Base-by-base conservation (phyloP, 2,797 vertebrate genomes). In the Pseudocheirus occidentalis region DNA sequence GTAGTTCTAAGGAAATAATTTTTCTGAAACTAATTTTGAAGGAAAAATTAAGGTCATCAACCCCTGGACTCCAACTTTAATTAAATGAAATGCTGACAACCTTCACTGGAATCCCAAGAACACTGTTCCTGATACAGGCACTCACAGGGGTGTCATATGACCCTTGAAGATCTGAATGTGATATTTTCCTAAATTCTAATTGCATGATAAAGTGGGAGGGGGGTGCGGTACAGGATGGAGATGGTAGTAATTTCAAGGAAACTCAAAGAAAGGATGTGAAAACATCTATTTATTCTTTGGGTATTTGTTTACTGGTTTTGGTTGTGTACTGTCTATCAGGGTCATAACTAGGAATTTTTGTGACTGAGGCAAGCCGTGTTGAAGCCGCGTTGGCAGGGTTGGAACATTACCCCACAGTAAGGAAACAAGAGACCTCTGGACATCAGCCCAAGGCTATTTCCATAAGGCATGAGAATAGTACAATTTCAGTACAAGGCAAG, bases 1-100 rank as follows among this genome's bases (percentile, higher is more conserved):
- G 59, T 97, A 98, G 98, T 98, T 98, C 97, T 98, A 99, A 99
- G 98, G 95, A 99, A 98, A 98, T 95, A 96, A 97, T 97, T 98
- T 98, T 98, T 97, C 97, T 94, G 92, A 98, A 95, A 97, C 98
- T 98, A 98, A 98, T 98, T 98, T 98, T 98, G 97, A 98, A 97
- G 97, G 96, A 94, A 98, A 97, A 98, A 98, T 97, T 98, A 98
- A 98, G 97, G 95, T 98, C 98, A 98, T 98, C 98, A 98, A 98
- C 97, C 98, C 95, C 18, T 98, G 98, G 97, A 96, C 97, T 97
- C 96, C 97, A 97, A 97, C 97, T 97, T 98, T 97, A 98, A 96
- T 98, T 99, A 98, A 98, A 98, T 94, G 95, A 95, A 96, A 95
- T 97, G 94, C 90, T 97, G 98, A 98, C 98, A 2, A 98, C 98